These are phyloP conservation scores for Acrossocheilus wenchowensis DNA, from an alignment of 2,797 vertebrate species.

Conservation along the genomic window DNA sequence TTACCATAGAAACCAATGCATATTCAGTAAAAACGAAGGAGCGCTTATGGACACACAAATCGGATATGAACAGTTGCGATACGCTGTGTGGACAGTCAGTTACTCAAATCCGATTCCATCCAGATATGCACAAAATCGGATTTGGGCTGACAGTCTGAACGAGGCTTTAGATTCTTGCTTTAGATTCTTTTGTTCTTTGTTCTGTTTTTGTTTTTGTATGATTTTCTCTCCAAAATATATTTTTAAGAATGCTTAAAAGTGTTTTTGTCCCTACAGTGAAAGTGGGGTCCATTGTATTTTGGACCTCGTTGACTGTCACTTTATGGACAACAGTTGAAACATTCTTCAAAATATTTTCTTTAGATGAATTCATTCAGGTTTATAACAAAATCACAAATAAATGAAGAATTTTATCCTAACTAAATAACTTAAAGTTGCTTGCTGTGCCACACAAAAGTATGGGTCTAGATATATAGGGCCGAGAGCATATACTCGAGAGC, in stretches of 20 bases:
- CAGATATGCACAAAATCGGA: too few relatives aligned
- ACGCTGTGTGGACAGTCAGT: too few relatives aligned
- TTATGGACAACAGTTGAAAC: background rate
- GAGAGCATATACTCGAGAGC: constrained; percentile 70
- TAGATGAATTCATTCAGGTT: background rate
- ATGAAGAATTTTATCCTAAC: background rate
- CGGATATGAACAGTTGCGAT: too few relatives aligned
- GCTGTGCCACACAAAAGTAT: constrained; percentile 6
- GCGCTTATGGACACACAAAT: too few relatives aligned
- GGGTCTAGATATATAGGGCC: constrained; percentile 46
- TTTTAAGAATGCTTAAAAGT: background rate
- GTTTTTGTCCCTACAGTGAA: background rate
- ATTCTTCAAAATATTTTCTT: background rate
- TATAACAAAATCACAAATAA: background rate
- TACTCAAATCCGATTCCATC: too few relatives aligned
- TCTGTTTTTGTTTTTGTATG: background rate
- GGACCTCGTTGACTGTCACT: background rate
- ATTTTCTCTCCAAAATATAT: background rate
- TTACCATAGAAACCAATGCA: too few relatives aligned
- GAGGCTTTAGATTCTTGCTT: background rate
- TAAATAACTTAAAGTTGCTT: background rate
- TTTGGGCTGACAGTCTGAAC: too few relatives aligned
- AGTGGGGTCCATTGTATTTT: background rate
- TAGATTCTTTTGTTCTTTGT: background rate
- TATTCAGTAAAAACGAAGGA: too few relatives aligned